Evolutionary conservation across 2,113 vertebrate genomes (phyloP).

Genomic region (Microcebus lehilahytsara): DNA sequence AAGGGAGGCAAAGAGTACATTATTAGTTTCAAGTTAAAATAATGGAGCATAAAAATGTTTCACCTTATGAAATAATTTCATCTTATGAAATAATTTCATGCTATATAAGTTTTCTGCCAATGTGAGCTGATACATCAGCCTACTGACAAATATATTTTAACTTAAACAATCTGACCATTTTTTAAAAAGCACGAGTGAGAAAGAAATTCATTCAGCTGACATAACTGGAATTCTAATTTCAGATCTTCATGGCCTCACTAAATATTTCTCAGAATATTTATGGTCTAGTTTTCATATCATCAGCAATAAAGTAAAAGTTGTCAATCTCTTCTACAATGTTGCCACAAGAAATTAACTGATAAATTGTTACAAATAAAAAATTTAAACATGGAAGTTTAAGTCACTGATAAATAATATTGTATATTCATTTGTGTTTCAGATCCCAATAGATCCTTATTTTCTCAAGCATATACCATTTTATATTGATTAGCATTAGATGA

Average conservation of each 20-base stretch:
- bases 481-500: background rate
- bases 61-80: constrained; percentile 19
- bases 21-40: constrained; percentile 40
- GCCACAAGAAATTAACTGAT: background rate
- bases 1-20: background rate
- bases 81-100: constrained; percentile 43
- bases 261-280: constrained; percentile 33
- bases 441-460: background rate
- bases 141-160: constrained; percentile 50
- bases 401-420: background rate
- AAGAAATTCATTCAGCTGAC: constrained; percentile 32
- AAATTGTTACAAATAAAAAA: constrained; percentile 28
- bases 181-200: background rate
- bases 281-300: constrained; percentile 3
- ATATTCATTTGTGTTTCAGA: background rate
- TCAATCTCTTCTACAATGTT: background rate
- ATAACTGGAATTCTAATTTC: constrained; percentile 35
- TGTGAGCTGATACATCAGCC: background rate
- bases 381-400: constrained; percentile 13
- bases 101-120: constrained; percentile 53
- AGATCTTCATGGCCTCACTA: constrained; percentile 30
- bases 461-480: background rate
- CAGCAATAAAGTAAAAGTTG: background rate
- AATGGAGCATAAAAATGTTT: constrained; percentile 43
- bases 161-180: constrained; percentile 1